Percentiles rank a stretch among this genome's conserved stretches.
Conservation (phyloP, 2,113 vertebrate species). For the Corvus cornix region DNA sequence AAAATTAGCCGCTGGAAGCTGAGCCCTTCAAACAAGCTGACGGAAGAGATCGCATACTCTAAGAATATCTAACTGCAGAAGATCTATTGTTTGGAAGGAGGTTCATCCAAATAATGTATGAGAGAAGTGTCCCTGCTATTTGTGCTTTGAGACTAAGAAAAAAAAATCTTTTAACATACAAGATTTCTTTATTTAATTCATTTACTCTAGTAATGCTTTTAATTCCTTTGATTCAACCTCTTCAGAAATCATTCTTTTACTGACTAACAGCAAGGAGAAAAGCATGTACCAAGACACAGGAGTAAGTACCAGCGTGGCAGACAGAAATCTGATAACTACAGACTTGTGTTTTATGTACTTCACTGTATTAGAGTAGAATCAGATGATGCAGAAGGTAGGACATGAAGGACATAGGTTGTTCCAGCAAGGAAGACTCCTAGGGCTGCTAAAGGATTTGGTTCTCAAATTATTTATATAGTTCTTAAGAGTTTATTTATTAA, state of each 20-base stretch:
- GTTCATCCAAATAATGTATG: not conserved
- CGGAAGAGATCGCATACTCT: not conserved
- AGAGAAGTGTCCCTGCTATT: not conserved
- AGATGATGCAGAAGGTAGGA: not conserved
- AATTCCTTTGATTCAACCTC: not conserved
- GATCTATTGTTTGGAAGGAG: not conserved
- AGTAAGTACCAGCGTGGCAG: not conserved
- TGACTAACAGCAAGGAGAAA: not conserved
- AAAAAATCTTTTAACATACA: not conserved
- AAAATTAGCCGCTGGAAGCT: not conserved
- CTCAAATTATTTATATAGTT: not conserved
- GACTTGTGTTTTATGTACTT: not conserved
- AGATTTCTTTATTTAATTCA: not conserved
- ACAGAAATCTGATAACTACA: not conserved
- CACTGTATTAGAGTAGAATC: not conserved
- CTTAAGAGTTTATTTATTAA: not conserved
- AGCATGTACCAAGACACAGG: not conserved
- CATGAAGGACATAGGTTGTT: not conserved
- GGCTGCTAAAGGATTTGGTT: not conserved
- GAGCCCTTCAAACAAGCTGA: constrained; percentile 1
- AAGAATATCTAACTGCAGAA: not conserved
- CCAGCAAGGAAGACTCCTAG: not conserved
- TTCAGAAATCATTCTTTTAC: not conserved
- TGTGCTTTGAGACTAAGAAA: not conserved
- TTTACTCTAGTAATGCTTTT: not conserved